Conservation (phyloP, 2,888 invertebrate genomes). For the Rotaria socialis region DNA sequence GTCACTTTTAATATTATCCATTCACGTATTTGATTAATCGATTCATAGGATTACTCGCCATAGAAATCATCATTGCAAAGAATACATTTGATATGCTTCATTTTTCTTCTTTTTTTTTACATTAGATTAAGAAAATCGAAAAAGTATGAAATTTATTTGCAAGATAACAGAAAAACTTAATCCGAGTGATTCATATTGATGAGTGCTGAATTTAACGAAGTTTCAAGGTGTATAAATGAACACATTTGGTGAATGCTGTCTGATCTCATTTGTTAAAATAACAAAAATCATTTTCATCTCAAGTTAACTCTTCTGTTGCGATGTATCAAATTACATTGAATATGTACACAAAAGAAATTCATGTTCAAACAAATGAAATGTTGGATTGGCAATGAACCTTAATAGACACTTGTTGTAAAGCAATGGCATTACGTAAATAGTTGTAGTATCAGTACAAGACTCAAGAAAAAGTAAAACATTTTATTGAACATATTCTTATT, state of each 20-base stretch:
- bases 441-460: no score
- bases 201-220: no score
- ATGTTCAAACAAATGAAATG: neutral
- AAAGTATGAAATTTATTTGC: no score
- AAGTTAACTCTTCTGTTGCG: neutral
- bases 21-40: neutral
- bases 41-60: neutral
- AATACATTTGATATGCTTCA: neutral
- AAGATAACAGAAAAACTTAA: no score
- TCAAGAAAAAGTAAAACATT: no score
- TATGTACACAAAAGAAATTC: neutral
- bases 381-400: neutral
- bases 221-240: no score
- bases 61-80: neutral
- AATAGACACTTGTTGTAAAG: neutral
- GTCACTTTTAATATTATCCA: neutral
- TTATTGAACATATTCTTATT: no score
- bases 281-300: neutral
- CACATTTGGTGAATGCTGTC: no score
- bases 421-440: no score
- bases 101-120: neutral
- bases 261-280: neutral
- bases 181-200: no score
- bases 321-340: neutral
- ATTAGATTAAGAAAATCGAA: neutral